Percentiles rank a stretch among this genome's conserved stretches.
phyloP scores from a whole-genome alignment of 2,113 vertebrate species.

The Orcinus orca region DNA sequence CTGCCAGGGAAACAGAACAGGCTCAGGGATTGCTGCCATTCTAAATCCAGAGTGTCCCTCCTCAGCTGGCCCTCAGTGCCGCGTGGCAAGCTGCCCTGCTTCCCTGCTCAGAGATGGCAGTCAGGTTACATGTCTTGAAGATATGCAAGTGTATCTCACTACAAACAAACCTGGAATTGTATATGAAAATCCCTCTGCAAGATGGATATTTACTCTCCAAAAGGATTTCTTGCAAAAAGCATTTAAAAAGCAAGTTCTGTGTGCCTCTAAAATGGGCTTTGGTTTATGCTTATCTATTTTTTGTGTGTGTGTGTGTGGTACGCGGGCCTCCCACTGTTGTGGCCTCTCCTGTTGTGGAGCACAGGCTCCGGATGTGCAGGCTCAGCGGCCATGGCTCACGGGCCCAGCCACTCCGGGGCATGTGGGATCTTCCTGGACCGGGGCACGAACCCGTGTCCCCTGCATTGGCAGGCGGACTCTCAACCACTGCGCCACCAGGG shows the following conservation, averaged over 20 bases:
- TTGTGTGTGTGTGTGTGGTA: no score
- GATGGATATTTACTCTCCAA: neutral
- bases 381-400: no score
- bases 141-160: neutral
- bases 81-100: neutral
- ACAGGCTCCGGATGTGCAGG: no score
- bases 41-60: neutral
- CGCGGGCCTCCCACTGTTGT: no score
- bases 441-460: no score
- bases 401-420: no score
- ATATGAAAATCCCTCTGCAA: neutral
- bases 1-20: fast-evolving
- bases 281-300: neutral
- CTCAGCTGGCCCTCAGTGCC: neutral
- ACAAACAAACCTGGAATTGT: fast-evolving
- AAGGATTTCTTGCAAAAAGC: neutral
- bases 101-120: neutral
- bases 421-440: no score
- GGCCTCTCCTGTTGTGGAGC: no score
- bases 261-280: neutral
- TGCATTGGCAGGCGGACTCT: no score
- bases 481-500: no score
- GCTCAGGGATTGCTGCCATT: neutral
- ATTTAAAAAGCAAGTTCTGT: neutral
- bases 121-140: neutral